A percentile compares a stretch with the other conserved stretches of the same genome.
Conservation (phyloP, 2,797 vertebrate genomes). For the Nothura maculosa region DNA sequence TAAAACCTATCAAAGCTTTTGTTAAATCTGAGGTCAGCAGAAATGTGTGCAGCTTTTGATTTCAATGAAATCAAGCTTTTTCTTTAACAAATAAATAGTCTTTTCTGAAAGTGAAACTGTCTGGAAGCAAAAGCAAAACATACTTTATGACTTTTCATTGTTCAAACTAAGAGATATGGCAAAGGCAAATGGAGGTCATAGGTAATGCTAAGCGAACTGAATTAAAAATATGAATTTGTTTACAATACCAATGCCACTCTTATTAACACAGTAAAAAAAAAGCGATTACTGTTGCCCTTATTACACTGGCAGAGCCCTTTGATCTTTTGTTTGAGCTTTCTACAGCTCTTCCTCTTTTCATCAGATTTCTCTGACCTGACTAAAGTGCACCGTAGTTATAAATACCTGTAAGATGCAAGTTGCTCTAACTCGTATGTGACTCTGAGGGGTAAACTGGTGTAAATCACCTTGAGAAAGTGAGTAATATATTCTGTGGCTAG, state of each 20-base stretch:
- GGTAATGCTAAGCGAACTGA: not conserved
- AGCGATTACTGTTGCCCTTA: not conserved
- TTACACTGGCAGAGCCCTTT: not conserved
- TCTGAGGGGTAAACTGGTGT: not conserved
- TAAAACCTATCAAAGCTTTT: slow-evolving; percentile 37
- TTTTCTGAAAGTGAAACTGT: slow-evolving; percentile 46
- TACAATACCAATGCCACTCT: not conserved
- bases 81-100: not conserved
- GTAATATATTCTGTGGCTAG: not conserved
- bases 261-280: slow-evolving; percentile 17
- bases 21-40: slow-evolving; percentile 38
- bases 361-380: not conserved
- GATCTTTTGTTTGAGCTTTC: slow-evolving; percentile 17
- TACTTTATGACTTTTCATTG: slow-evolving; percentile 40
- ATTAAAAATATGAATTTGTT: slow-evolving; percentile 52
- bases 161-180: not conserved
- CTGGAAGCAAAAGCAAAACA: slow-evolving; percentile 52
- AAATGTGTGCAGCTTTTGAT: slow-evolving; percentile 37
- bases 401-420: slow-evolving; percentile 15
- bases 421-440: not conserved
- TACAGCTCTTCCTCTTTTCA: slow-evolving; percentile 13
- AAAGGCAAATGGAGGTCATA: slow-evolving; percentile 24
- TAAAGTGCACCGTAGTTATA: not conserved
- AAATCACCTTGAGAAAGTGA: not conserved
- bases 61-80: slow-evolving; percentile 26